These are phyloP conservation scores for Anticlea derivata DNA, from an alignment of 2,888 invertebrate species.

Conservation along the genomic window DNA sequence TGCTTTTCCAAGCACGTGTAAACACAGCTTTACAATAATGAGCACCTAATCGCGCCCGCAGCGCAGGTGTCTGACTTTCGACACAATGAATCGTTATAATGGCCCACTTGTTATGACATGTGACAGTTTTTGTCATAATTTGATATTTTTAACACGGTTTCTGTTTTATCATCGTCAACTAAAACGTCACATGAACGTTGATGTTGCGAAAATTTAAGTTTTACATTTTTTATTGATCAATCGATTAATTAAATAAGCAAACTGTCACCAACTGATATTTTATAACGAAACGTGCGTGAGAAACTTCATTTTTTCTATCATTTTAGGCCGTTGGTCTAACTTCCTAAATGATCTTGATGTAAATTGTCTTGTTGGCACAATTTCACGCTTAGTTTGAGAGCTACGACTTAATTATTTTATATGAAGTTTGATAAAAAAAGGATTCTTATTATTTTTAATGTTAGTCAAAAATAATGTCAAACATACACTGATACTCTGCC, in stretches of 20 bases:
- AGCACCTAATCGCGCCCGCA: slow-evolving; percentile 43
- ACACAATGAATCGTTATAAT: slow-evolving; percentile 45
- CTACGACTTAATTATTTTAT: too few relatives aligned
- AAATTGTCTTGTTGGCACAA: too few relatives aligned
- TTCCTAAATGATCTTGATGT: too few relatives aligned
- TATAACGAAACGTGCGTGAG: too few relatives aligned
- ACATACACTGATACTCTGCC: too few relatives aligned
- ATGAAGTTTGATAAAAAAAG: too few relatives aligned
- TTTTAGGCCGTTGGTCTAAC: too few relatives aligned
- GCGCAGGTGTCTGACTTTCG: slow-evolving; percentile 44
- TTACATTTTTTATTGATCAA: slow-evolving; percentile 5
- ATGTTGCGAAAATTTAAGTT: too few relatives aligned
- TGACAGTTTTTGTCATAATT: slow-evolving; percentile 24
- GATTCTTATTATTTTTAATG: too few relatives aligned
- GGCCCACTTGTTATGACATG: slow-evolving; percentile 28
- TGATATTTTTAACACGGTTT: slow-evolving; percentile 18
- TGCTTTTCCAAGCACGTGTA: slow-evolving; percentile 21
- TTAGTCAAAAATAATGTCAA: too few relatives aligned
- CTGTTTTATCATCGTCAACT: slow-evolving; percentile 8
- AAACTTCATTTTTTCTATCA: too few relatives aligned
- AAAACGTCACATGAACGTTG: slow-evolving; percentile 1
- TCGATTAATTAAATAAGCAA: neutral
- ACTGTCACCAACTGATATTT: neutral
- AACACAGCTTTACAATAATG: slow-evolving; percentile 37
- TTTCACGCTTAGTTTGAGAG: too few relatives aligned